Conservation (phyloP, 2,113 vertebrate species). For the Tachysurus vachellii region DNA sequence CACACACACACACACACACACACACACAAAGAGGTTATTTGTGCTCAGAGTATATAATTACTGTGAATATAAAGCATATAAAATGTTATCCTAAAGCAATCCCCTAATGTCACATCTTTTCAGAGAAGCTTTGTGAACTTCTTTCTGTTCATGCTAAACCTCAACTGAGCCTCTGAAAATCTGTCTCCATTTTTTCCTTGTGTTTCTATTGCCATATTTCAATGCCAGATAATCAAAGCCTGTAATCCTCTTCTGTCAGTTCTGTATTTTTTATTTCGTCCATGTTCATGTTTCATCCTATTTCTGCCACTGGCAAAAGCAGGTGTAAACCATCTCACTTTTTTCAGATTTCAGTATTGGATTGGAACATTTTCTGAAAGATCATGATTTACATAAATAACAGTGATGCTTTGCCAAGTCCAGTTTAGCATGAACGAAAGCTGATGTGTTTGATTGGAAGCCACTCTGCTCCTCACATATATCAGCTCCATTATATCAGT, state of each 20-base stretch:
- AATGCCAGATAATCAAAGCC: conserved; percentile 38
- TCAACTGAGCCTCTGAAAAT: background rate
- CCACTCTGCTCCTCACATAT: conserved; percentile 2
- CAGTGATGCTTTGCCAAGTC: conserved; percentile 11
- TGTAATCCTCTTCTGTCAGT: conserved; percentile 37
- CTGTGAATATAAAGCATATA: conserved; percentile 25
- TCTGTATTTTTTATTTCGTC: conserved; percentile 30
- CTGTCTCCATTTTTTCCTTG: conserved; percentile 5
- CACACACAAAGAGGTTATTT: background rate
- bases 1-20: background rate
- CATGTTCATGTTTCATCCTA: conserved; percentile 34
- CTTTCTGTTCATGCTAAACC: conserved; percentile 5
- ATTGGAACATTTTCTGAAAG: conserved; percentile 39
- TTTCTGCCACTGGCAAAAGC: conserved; percentile 24
- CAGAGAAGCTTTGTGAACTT: background rate
- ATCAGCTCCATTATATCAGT: conserved; percentile 24
- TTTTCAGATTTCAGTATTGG: conserved; percentile 35
- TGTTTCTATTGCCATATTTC: conserved; percentile 22
- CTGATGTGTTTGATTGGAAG: conserved; percentile 22
- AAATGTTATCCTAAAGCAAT: conserved; percentile 4
- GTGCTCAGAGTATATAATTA: background rate
- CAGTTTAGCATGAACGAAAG: conserved; percentile 36
- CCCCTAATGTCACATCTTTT: conserved; percentile 28
- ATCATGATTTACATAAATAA: conserved; percentile 4
- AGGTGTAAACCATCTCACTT: background rate